Evolutionary conservation across 1,140 invertebrate genomes (phyloP), one percentile per base, ranked within the genome.

Genomic region (Zaprionus nigranus): DNA sequence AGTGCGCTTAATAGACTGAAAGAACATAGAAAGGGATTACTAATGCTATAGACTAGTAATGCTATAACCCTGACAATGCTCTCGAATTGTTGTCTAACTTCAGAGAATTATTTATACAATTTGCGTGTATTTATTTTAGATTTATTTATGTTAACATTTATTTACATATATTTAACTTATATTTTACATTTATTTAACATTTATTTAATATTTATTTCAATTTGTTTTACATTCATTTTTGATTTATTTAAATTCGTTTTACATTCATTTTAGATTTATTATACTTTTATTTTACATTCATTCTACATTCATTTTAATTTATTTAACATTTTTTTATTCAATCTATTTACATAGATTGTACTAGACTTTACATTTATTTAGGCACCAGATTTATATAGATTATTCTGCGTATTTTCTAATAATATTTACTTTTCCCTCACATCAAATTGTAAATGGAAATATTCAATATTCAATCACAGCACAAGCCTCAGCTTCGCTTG

Each of bases 1-100:
- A 17, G 40, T 9, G n/a, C 40, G 17, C 2, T 46, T 9, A 17
- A 46, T 46, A 46, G 40, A 38, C 51, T 68, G 46, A 69, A 56
- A 24, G 15, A 56, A 15, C 5, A 56, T n/a, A 5, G 22, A 53
- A 17, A 46, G 17, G 2, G n/a, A 46, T 51, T 17, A 9, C 6
- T 46, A 17, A 46, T 17, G 9, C 30, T 11, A 34, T 11, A 3
- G 30, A 34, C n/a, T n/a, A 46, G n/a, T n/a, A n/a, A n/a, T n/a
- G n/a, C n/a, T n/a, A n/a, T n/a, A n/a, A n/a, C n/a, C 17, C 40
- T n/a, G 40, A 46, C 3, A 46, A 20, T 46, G 40, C n/a, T 17
- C 40, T 9, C 40, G 40, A 46, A 17, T 46, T 17, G 30, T 34
- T 34, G 30, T 1, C 2, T 34, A 11, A 34, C 30, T 34, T 11